Evolutionary conservation across 2,113 vertebrate genomes (phyloP).

Genomic region (Nycticryphes semicollaris): DNA sequence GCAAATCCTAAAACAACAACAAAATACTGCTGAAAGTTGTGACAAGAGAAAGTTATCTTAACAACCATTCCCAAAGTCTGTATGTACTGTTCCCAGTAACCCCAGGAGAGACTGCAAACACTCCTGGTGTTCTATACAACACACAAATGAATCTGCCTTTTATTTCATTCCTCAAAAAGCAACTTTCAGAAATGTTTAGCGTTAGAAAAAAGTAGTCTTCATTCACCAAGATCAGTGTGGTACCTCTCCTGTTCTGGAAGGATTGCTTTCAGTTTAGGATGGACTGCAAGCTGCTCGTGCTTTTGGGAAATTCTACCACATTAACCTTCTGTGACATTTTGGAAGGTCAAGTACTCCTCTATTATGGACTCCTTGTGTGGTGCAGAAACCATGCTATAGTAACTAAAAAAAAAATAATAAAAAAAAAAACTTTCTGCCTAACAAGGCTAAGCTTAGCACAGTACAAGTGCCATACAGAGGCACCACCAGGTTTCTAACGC

Average conservation of each 20-base stretch:
- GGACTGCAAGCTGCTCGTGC: not conserved
- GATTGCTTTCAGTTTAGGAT: not conserved
- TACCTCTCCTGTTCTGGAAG: not conserved
- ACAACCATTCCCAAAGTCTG: not conserved
- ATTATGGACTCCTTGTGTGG: not conserved
- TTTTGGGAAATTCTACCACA: not conserved
- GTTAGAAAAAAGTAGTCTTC: slow-evolving; percentile 8
- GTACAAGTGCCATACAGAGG: not conserved
- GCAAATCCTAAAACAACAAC: slow-evolving; percentile 16
- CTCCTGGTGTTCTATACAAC: not conserved
- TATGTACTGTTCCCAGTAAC: not conserved
- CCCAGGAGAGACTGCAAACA: not conserved
- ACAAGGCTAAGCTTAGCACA: not conserved
- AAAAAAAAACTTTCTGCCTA: not conserved
- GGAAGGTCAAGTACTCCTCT: not conserved
- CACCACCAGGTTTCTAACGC: not conserved
- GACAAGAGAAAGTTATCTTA: not conserved
- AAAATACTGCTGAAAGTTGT: slow-evolving; percentile 19
- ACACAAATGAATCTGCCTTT: not conserved
- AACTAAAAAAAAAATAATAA: not conserved
- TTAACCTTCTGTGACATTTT: not conserved
- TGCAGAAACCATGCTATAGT: not conserved
- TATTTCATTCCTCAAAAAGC: not conserved
- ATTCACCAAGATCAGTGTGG: not conserved
- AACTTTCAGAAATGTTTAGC: not conserved